Base-by-base conservation (phyloP, 2,888 invertebrate genomes). In the Furcula furcula region DNA sequence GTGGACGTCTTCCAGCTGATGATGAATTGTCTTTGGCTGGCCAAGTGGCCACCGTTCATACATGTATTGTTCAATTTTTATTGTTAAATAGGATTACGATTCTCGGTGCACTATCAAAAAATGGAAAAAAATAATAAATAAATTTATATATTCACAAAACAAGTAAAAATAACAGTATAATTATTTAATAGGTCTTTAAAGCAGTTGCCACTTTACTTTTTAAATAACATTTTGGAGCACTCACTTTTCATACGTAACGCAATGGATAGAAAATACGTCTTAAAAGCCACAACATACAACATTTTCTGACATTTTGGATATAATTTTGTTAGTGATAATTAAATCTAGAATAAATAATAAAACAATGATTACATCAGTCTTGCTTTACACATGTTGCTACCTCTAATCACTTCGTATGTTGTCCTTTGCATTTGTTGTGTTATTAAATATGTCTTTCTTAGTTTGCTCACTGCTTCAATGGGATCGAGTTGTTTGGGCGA, bases 381-480 rank as follows among this genome's bases (percentile, higher is more conserved):
- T 76, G 67, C 49, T 43, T 57, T 58, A 62, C 62, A 49, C 40
- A 40, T 71, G 1, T 84, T 79, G 0, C 66, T 52, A 1, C 76
- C 76, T 46, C 87, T 86, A 0, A 77, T 67, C 9, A 87, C 87
- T 65, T 87, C 86, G n/a, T n/a, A n/a, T n/a, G 38, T 88, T 88
- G 40, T 85, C 84, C 36, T 83, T 83, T 1, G 73, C 47, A 1
- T 70, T 69, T 49, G 86, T 85, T 1, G 71, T 69, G 66, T 69
- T 34, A 86, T 88, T 11, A 88, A 51, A 12, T 87, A 87, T 59
- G 87, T 88, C 66, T 88, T 88, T 31, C 86, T 69, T n/a, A 83
- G 87, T 52, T 87, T 88, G 0, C 88, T 85, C 2, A 85, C 82
- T 1, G 80, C 78, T 47, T 83, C 85, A 5, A 69, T 60, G 7